Evolutionary conservation across 2,888 invertebrate genomes (phyloP), one percentile per base, ranked within the genome.

Genomic region (Amiota mariae): DNA sequence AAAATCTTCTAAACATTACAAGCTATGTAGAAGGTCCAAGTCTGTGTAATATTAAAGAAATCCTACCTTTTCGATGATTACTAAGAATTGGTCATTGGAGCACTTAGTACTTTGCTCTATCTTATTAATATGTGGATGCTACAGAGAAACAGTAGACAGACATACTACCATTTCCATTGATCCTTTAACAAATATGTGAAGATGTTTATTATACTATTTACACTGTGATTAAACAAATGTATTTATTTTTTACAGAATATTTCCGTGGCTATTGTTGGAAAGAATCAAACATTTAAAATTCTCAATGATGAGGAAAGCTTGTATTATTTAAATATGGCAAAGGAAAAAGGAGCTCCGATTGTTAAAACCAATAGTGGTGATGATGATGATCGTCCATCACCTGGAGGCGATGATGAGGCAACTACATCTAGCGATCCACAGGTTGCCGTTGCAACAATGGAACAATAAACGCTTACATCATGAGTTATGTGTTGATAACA

Each of bases 251-350:
- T 72, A 90, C 87, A 89, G 89, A 88, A 88, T 76, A 98, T 98
- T 49, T 97, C 98, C 0, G 95, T 99, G 85, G 97, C 96, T 0
- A 92, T 97, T 73, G 98, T 98, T 3, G 98, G 98, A 1, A 94
- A 96, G 80, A 94, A 93, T 78, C 94, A 93, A 36, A 92, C 93
- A 0, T 96, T 99, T 81, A 94, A 93, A 76, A 94, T 97, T 73
- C 92, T 95, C 74, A 93, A 94, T 75, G 97, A 98, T 85, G 92
- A 94, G 1, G 94, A 95, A 71, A 89, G 85, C 68, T 63, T 81
- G 3, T 70, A 72, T 18, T 90, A 89, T 73, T 75, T 89, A 47
- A 81, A 84, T 67, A 82, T 83, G 83, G 87, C 88, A 1, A 87
- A 87, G 76, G 78, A 82, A 59, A 81, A 79, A 8, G 87, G 88